A percentile compares a stretch with the other conserved stretches of the same genome.
Conservation (phyloP, 1,140 invertebrate species). For the Latrodectus geometricus region DNA sequence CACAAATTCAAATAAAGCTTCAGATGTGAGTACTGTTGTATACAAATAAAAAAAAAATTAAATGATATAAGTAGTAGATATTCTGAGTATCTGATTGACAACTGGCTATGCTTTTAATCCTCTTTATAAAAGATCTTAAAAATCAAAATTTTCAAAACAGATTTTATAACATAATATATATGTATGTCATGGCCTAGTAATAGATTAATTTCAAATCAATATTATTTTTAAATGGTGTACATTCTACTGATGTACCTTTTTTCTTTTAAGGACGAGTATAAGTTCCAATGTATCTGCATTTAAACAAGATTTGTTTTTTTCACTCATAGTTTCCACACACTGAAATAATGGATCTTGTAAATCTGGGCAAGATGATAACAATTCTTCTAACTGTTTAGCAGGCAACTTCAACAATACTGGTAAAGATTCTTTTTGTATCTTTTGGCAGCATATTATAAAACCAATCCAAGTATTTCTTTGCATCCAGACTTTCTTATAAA, state of each 20-base stretch:
- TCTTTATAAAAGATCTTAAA: too few species aligned
- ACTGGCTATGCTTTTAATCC: too few species aligned
- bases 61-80: too few species aligned
- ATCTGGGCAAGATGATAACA: slow-evolving; percentile 81
- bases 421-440: slow-evolving; percentile 89
- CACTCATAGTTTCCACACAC: slow-evolving; percentile 82
- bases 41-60: too few species aligned
- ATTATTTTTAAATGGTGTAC: too few species aligned
- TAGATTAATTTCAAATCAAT: too few species aligned
- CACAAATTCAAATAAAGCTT: too few species aligned
- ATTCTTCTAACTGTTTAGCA: slow-evolving; percentile 79
- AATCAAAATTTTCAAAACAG: too few species aligned
- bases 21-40: too few species aligned
- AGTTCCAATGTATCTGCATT: slow-evolving; percentile 73
- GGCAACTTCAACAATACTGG: slow-evolving; percentile 87
- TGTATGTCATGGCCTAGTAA: too few species aligned
- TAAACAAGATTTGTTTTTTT: slow-evolving; percentile 79
- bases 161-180: too few species aligned
- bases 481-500: slow-evolving; percentile 94
- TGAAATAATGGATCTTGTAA: slow-evolving; percentile 78
- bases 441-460: slow-evolving; percentile 95
- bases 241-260: not conserved
- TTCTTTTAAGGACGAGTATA: slow-evolving; percentile 59
- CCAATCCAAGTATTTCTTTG: slow-evolving; percentile 98
- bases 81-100: too few species aligned